Evolutionary conservation across 2,888 invertebrate genomes (phyloP).

Genomic region (Tillus elongatus): DNA sequence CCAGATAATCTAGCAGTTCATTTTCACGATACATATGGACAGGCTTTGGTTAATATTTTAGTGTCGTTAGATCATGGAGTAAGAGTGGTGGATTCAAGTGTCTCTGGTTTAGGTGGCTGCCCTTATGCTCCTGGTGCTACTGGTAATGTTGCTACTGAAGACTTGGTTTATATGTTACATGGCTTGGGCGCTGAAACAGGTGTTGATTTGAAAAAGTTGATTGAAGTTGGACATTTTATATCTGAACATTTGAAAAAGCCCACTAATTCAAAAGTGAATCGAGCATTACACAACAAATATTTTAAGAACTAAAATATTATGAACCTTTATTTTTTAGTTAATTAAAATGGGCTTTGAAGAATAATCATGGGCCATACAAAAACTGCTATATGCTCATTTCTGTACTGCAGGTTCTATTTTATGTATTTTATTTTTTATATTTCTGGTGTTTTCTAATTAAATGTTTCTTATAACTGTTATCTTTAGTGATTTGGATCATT

Average conservation of each 20-base stretch:
- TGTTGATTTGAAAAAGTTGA: slow-evolving; percentile 67
- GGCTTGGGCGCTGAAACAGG: slow-evolving; percentile 82
- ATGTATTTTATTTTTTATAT: no score
- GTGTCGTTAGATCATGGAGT: slow-evolving; percentile 81
- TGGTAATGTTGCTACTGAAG: slow-evolving; percentile 97
- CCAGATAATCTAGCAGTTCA: slow-evolving; percentile 78
- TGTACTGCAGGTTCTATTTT: no score
- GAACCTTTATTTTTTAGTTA: no score
- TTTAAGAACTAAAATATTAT: no score
- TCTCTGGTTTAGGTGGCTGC: slow-evolving; percentile 96
- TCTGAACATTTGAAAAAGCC: slow-evolving; percentile 61
- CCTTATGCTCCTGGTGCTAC: slow-evolving; percentile 96
- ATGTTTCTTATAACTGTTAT: no score
- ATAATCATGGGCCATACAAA: no score
- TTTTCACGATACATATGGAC: slow-evolving; percentile 98
- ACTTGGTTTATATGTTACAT: slow-evolving; percentile 88
- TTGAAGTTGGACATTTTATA: slow-evolving; percentile 78
- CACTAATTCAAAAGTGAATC: slow-evolving; percentile 64
- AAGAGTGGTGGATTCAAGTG: slow-evolving; percentile 83
- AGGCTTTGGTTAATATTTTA: slow-evolving; percentile 88
- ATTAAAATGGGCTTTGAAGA: no score
- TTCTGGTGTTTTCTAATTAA: no score
- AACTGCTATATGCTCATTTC: no score
- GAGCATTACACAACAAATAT: slow-evolving; percentile 43
- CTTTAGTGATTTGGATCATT: no score